These are phyloP conservation scores for Coenonympha arcania DNA, from an alignment of 2,888 invertebrate species.

Conservation along the genomic window DNA sequence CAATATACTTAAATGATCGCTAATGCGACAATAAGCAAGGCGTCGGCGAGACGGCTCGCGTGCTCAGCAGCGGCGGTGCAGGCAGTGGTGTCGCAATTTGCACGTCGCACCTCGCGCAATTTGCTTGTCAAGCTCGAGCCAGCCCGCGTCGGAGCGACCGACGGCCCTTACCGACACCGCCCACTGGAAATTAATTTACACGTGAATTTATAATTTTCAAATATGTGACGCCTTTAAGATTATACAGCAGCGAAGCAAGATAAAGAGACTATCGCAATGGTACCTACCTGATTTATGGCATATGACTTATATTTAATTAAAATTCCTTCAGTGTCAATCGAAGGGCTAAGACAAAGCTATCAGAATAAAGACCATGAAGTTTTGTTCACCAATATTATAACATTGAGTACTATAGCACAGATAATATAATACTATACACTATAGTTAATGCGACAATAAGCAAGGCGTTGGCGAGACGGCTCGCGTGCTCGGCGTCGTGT, in stretches of 20 bases:
- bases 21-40: slow-evolving; percentile 8
- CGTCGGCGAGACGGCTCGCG: slow-evolving; percentile 9
- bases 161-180: slow-evolving; percentile 35
- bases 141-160: slow-evolving; percentile 34
- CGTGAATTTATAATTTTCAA: slow-evolving; percentile 18
- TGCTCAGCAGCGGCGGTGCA: slow-evolving; percentile 40
- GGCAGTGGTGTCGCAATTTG: slow-evolving; percentile 55
- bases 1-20: slow-evolving; percentile 1
- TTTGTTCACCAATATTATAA: too few relatives aligned
- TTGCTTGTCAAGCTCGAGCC: slow-evolving; percentile 58
- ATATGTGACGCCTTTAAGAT: too few relatives aligned
- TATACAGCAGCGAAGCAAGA: too few relatives aligned
- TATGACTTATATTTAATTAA: too few relatives aligned
- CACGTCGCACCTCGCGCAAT: slow-evolving; percentile 62
- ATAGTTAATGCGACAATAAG: slow-evolving; percentile 4
- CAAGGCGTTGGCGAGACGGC: slow-evolving; percentile 1
- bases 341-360: too few relatives aligned
- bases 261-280: too few relatives aligned
- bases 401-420: too few relatives aligned
- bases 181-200: slow-evolving; percentile 57
- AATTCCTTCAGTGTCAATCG: too few relatives aligned
- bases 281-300: too few relatives aligned
- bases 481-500: slow-evolving; percentile 34
- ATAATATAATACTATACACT: too few relatives aligned
- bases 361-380: too few relatives aligned